Conservation (phyloP, 2,113 vertebrate genomes). For the Naja naja region DNA sequence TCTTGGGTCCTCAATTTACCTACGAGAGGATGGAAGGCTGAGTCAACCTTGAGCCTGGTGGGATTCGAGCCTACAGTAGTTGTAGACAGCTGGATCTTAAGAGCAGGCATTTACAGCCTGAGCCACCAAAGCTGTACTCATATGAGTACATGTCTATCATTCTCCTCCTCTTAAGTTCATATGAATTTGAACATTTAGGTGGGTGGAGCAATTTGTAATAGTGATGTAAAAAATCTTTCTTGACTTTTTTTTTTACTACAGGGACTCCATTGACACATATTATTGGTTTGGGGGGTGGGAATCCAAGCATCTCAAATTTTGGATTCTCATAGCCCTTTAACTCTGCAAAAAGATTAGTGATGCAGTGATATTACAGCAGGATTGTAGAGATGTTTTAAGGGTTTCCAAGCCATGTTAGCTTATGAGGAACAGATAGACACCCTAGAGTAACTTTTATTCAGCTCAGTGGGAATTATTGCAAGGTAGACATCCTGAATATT, state of each 20-base stretch:
- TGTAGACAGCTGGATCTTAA: too few relatives aligned
- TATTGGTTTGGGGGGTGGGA: not conserved
- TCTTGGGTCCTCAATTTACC: too few relatives aligned
- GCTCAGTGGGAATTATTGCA: not conserved
- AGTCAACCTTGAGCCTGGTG: too few relatives aligned
- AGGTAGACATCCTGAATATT: not conserved
- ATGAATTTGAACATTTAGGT: not conserved
- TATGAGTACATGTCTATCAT: not conserved
- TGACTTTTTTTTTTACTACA: not conserved
- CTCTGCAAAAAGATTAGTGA: not conserved
- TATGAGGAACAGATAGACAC: not conserved
- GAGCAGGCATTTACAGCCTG: too few relatives aligned
- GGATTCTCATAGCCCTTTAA: not conserved
- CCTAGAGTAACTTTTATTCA: not conserved
- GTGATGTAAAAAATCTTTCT: not conserved
- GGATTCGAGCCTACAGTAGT: too few relatives aligned
- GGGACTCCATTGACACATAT: not conserved
- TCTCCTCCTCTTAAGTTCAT: not conserved
- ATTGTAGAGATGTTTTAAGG: not conserved
- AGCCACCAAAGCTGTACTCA: too few relatives aligned
- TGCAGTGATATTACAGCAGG: not conserved
- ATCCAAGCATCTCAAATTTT: not conserved
- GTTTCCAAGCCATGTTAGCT: not conserved
- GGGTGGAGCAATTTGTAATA: not conserved
- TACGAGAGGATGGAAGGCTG: too few relatives aligned